phyloP scores from a whole-genome alignment of 2,888 invertebrate genomes.

The Ischnus inquisitorius region DNA sequence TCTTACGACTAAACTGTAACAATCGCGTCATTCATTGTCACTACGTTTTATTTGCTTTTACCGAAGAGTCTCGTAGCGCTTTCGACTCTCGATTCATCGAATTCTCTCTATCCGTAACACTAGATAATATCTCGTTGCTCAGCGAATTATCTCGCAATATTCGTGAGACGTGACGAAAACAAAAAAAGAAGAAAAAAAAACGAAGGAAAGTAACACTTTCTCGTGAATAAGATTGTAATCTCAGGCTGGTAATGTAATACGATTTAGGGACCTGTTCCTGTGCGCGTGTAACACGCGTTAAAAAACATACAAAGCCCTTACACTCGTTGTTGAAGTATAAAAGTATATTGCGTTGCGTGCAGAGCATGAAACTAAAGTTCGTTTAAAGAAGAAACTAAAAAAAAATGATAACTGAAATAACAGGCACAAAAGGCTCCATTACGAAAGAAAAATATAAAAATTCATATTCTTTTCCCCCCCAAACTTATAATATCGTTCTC shows the following conservation, averaged over 20 bases:
- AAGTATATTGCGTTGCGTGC: conserved; percentile 59
- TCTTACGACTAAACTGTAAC: conserved; percentile 31
- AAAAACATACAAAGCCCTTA: conserved; percentile 21
- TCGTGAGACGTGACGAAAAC: conserved; percentile 36
- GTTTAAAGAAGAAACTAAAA: conserved; percentile 6
- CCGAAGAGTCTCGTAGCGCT: conserved; percentile 59
- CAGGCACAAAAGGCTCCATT: conserved; percentile 69
- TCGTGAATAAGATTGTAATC: conserved; percentile 57
- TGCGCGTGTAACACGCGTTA: conserved; percentile 47
- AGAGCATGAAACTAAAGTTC: conserved; percentile 35
- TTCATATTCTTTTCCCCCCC: conserved; percentile 47
- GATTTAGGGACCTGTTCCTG: conserved; percentile 54
- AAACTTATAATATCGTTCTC: conserved; percentile 71
- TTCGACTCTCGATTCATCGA: conserved; percentile 46
- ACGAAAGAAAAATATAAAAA: conserved; percentile 58
- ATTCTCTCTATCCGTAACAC: conserved; percentile 38
- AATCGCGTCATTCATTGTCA: conserved; percentile 50
- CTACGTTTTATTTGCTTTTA: conserved; percentile 58
- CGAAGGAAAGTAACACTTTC: conserved; percentile 37
- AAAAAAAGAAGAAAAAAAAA: conserved; percentile 32
- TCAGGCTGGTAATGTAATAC: conserved; percentile 63
- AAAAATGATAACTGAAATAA: conserved; percentile 20
- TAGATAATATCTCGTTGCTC: conserved; percentile 45
- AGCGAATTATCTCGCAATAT: conserved; percentile 33
- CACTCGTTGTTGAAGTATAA: conserved; percentile 62